phyloP scores from a whole-genome alignment of 2,797 vertebrate genomes.

The Brachymystax lenok region DNA sequence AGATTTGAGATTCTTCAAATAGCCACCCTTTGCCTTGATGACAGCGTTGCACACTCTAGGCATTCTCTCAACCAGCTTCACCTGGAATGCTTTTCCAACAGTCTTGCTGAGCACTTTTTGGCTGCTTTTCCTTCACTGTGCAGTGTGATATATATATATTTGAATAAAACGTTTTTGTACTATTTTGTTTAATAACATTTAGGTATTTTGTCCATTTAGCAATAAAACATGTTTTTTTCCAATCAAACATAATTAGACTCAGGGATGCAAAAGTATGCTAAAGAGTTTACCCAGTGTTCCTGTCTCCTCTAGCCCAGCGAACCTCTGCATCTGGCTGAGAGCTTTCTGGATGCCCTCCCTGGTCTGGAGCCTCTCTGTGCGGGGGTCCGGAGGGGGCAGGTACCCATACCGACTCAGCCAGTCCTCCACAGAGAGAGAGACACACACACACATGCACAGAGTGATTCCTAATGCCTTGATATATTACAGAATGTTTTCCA shows the following conservation, averaged over 20 bases:
- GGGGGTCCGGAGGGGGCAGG: slow-evolving; percentile 80
- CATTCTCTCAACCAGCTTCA: no score
- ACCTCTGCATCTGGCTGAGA: slow-evolving; percentile 86
- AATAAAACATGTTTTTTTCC: neutral
- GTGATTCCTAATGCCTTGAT: slow-evolving; percentile 41
- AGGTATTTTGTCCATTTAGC: no score
- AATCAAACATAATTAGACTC: neutral
- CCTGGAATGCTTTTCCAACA: no score
- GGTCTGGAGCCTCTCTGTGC: slow-evolving; percentile 80
- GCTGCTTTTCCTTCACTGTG: no score
- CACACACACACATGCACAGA: neutral
- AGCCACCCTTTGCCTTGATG: no score
- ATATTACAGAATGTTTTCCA: no score
- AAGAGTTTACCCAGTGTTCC: slow-evolving; percentile 79
- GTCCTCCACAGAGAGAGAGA: slow-evolving; percentile 69
- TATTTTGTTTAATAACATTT: no score
- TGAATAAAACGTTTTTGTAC: no score
- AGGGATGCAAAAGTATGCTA: neutral
- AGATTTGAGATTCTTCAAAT: no score
- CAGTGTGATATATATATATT: no score
- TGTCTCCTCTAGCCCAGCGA: slow-evolving; percentile 79
- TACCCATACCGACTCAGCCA: slow-evolving; percentile 92
- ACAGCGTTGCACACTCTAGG: no score
- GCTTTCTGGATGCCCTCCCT: slow-evolving; percentile 76
- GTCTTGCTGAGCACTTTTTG: no score